These are phyloP conservation scores for Phrynocephalus forsythii DNA, from an alignment of 2,797 vertebrate genomes.

Conservation along the genomic window DNA sequence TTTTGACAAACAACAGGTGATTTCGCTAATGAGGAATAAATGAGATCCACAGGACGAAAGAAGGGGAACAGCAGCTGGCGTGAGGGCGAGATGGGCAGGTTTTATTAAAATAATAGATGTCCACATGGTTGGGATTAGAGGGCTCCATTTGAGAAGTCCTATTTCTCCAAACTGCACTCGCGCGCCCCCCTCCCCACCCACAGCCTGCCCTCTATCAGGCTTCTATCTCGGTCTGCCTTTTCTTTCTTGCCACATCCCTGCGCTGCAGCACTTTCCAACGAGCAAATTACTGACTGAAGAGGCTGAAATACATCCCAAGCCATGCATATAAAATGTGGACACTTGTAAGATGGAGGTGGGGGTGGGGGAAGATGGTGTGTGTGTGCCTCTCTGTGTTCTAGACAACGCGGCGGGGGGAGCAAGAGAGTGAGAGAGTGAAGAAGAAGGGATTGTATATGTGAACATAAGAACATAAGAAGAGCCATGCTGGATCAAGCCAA, in stretches of 20 bases:
- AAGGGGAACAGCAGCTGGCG: constrained; percentile 79
- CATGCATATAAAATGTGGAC: constrained; percentile 39
- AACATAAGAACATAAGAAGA: too few relatives aligned
- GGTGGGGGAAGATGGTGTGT: not conserved
- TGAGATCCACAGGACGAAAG: constrained; percentile 77
- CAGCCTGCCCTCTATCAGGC: not conserved
- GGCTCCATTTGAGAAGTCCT: constrained; percentile 65
- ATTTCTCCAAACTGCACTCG: constrained; percentile 29
- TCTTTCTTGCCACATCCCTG: constrained; percentile 27
- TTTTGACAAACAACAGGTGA: constrained; percentile 86
- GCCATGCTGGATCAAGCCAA: too few relatives aligned
- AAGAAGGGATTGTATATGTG: too few relatives aligned
- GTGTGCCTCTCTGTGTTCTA: too few relatives aligned
- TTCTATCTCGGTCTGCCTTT: not conserved
- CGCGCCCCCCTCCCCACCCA: not conserved
- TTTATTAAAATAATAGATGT: constrained; percentile 81
- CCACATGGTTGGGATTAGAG: constrained; percentile 74
- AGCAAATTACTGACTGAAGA: constrained; percentile 60
- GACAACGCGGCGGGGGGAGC: too few relatives aligned
- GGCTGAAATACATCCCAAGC: constrained; percentile 45
- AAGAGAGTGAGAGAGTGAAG: not conserved
- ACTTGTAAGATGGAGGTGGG: rapidly evolving
- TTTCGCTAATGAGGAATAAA: constrained; percentile 84
- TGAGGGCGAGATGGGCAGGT: constrained; percentile 74
- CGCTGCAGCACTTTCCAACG: constrained; percentile 64